Base-by-base conservation (phyloP, 2,113 vertebrate species). In the Myrmecobius fasciatus region DNA sequence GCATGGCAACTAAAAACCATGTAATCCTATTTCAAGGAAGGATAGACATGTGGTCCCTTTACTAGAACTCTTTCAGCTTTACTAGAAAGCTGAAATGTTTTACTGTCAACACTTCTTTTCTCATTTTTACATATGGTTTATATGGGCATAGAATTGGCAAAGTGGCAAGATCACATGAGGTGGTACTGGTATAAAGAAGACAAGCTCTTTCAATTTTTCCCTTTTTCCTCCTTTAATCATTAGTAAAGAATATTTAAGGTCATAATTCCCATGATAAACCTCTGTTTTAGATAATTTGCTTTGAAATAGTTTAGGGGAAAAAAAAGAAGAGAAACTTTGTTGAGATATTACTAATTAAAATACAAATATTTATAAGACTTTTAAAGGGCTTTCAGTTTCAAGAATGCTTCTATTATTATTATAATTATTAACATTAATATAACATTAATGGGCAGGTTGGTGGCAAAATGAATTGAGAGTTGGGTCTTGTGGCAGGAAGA, bases 291-390 rank as follows among this genome's bases (percentile, higher is more conserved):
- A 60, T n/a, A 26, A 8, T 94, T 95, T 53, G 75, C 25, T 94
- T 95, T 95, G 36, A 92, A 92, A 93, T 93, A 90, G 92, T 53
- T 94, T 56, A 94, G 12, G 49, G 49, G 11, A 51, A 89, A 93
- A 94, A 92, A 43, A 90, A 93, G n/a, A 94, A 90, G 43, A 94
- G 53, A 83, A 49, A 2, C 91, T 60, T 2, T 25, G 51, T 43
- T 93, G 51, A 28, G 53, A 91, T 52, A 43, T 46, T 95, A 75
- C 92, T 43, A 88, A 31, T 91, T 25, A 95, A 95, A 36, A 94
- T 75, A n/a, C 20, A 75, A 22, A 75, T 17, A 75, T 75, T 75
- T n/a, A 12, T n/a, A 20, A 75, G 36, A 17, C 36, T 14, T 75
- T 20, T 75, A 75, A 67, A 75, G 36, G n/a, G 14, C 31, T 75